A percentile compares a stretch with the other conserved stretches of the same genome.
These are phyloP conservation scores for Morpho deidamia DNA, from an alignment of 2,888 invertebrate species.

Conservation along the genomic window DNA sequence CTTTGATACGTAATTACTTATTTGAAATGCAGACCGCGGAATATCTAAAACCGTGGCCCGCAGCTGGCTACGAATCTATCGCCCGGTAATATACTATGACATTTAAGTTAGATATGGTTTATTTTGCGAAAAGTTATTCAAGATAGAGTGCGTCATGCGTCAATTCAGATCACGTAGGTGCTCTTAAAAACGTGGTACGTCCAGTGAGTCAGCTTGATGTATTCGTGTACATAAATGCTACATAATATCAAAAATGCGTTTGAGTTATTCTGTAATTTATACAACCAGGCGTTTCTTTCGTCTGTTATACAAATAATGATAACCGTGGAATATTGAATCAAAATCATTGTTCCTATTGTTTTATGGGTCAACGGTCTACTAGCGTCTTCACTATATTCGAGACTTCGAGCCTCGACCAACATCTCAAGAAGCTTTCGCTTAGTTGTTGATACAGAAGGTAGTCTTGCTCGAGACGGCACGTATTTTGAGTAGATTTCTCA, in stretches of 20 bases:
- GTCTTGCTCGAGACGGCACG: no score
- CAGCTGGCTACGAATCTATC: constrained; percentile 2
- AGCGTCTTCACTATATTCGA: no score
- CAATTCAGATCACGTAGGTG: constrained; percentile 30
- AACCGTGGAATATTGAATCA: no score
- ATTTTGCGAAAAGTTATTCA: constrained; percentile 1
- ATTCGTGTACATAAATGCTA: constrained; percentile 34
- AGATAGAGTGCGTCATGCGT: constrained; percentile 9
- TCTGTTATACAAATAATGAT: no score
- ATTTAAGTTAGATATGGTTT: constrained; percentile 7
- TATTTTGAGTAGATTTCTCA: no score
- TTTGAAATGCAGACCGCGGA: constrained; percentile 35
- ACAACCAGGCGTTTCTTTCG: no score
- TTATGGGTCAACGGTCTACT: no score
- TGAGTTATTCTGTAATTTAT: no score
- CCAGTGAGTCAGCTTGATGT: constrained; percentile 25
- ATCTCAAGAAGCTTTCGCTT: no score
- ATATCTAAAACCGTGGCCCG: constrained; percentile 20
- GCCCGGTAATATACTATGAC: background rate
- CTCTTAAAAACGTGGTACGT: constrained; percentile 25
- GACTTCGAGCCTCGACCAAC: no score
- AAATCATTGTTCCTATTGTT: no score
- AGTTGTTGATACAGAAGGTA: no score
- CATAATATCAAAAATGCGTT: background rate
- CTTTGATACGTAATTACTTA: constrained; percentile 13